These are phyloP conservation scores for Coendou prehensilis DNA, from an alignment of 2,797 vertebrate genomes.

Conservation along the genomic window DNA sequence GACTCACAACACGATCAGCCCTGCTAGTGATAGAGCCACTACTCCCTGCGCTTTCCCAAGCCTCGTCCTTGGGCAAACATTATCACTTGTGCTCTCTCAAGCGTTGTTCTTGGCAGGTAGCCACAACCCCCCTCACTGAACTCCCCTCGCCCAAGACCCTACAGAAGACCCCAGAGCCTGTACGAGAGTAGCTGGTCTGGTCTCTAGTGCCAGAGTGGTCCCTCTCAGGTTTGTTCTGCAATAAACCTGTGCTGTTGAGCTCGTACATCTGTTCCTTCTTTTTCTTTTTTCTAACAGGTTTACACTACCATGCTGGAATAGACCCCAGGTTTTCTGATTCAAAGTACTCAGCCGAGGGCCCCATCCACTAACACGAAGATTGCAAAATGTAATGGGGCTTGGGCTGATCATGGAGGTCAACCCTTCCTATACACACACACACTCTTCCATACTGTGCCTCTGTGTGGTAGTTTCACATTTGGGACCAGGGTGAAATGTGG, in stretches of 20 bases:
- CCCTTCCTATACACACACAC: not conserved
- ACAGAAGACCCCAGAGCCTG: not conserved
- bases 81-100: not conserved
- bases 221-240: not conserved
- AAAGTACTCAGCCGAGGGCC: not conserved
- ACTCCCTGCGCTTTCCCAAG: not conserved
- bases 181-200: not conserved
- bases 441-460: not conserved
- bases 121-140: not conserved
- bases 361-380: not conserved
- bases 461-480: not conserved
- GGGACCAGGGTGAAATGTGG: not conserved
- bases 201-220: not conserved
- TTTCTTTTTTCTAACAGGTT: not conserved
- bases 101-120: not conserved
- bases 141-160: not conserved
- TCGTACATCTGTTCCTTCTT: not conserved
- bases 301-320: not conserved
- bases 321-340: not conserved
- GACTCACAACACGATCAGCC: not conserved
- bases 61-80: not conserved
- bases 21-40: not conserved
- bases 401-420: not conserved
- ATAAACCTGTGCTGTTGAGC: not conserved
- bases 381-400: not conserved